Conservation (phyloP, 1,140 invertebrate genomes). For the Ruditapes philippinarum region DNA sequence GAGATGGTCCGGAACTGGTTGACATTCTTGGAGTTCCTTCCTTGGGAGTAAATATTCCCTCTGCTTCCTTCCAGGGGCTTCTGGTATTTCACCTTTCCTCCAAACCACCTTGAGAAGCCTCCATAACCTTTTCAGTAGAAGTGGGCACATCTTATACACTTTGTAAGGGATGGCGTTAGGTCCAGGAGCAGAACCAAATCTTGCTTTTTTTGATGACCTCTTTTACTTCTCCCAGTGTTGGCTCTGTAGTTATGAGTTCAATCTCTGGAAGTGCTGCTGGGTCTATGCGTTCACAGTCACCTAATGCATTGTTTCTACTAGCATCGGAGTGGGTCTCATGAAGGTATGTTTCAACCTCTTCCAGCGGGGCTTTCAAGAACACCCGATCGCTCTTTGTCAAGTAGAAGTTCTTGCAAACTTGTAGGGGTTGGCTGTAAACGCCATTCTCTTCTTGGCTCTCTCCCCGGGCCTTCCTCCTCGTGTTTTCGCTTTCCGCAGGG, state of each 20-base stretch:
- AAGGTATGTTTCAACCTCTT: constrained; percentile 47
- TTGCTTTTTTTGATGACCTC: constrained; percentile 31
- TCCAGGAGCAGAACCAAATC: constrained; percentile 27
- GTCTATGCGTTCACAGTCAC: constrained; percentile 15
- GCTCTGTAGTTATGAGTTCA: not conserved
- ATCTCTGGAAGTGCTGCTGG: constrained; percentile 1
- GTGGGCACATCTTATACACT: constrained; percentile 55
- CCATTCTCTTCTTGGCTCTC: constrained; percentile 17
- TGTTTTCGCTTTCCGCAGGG: constrained; percentile 36
- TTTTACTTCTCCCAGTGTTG: constrained; percentile 44
- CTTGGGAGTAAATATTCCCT: constrained; percentile 24
- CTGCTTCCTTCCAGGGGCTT: constrained; percentile 10
- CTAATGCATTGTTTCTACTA: not conserved
- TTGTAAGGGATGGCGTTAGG: constrained; percentile 55
- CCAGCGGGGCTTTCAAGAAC: not conserved
- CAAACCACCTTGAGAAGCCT: constrained; percentile 41
- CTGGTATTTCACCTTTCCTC: constrained; percentile 39
- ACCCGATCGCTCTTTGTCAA: constrained; percentile 38
- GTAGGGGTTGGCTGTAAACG: constrained; percentile 54
- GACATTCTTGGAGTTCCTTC: not conserved
- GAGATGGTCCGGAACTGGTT: not conserved
- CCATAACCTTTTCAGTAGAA: constrained; percentile 40
- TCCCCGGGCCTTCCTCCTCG: constrained; percentile 1
- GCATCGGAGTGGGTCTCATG: constrained; percentile 30
- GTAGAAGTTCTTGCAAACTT: constrained; percentile 34